These are phyloP conservation scores for Danaus chrysippus DNA, from an alignment of 2,888 invertebrate species.

Conservation along the genomic window DNA sequence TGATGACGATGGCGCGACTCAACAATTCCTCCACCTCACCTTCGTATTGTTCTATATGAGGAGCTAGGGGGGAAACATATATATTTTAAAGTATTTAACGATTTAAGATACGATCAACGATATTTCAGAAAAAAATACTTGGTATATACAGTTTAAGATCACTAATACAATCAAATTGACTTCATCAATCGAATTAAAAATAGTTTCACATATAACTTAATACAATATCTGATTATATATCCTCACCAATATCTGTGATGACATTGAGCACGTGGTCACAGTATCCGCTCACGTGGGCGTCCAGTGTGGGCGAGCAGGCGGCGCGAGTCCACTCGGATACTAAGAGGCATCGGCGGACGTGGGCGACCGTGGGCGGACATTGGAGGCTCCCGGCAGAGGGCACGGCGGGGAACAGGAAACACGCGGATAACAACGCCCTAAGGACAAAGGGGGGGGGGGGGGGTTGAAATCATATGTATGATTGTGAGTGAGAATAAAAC, in stretches of 20 bases:
- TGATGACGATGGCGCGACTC: conserved; percentile 50
- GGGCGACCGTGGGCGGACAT: conserved; percentile 39
- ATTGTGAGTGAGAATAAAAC: no score
- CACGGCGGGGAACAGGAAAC: conserved; percentile 36
- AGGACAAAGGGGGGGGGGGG: no score
- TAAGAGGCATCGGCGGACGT: conserved; percentile 16
- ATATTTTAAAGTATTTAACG: no score
- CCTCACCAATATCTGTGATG: conserved; percentile 42
- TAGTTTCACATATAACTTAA: background rate
- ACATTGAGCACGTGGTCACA: conserved; percentile 34
- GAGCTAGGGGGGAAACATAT: conserved; percentile 37
- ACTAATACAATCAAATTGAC: background rate
- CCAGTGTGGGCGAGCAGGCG: conserved; percentile 41
- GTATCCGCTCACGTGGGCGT: conserved; percentile 41
- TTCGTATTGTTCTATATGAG: conserved; percentile 37
- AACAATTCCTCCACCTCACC: conserved; percentile 54
- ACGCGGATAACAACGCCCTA: conserved; percentile 41
- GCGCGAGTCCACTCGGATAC: conserved; percentile 51
- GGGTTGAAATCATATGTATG: no score
- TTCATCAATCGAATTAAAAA: background rate
- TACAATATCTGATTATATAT: background rate
- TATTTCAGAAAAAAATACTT: no score
- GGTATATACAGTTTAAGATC: background rate
- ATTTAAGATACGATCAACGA: no score
- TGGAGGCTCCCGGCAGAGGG: conserved; percentile 2